These are phyloP conservation scores for Sebastes minor DNA, from an alignment of 2,797 vertebrate species.

Conservation along the genomic window DNA sequence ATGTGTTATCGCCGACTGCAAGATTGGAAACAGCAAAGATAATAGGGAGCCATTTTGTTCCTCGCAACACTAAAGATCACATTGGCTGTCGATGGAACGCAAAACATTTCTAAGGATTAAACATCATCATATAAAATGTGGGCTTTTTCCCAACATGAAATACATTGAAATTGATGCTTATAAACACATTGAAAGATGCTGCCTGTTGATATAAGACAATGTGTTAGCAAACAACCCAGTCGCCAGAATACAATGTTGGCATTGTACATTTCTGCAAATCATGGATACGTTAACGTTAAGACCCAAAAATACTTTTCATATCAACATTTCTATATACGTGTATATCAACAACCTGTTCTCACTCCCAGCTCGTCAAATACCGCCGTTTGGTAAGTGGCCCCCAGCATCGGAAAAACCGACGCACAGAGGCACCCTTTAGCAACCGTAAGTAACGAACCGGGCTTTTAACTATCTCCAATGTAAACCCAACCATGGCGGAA, in stretches of 20 bases:
- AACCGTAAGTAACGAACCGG: too few relatives aligned
- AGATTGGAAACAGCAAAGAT: not conserved
- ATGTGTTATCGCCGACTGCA: not conserved
- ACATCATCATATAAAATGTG: not conserved
- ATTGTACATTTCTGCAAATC: not conserved
- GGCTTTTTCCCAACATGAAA: not conserved
- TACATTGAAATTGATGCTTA: not conserved
- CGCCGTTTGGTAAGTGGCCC: too few relatives aligned
- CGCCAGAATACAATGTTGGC: not conserved
- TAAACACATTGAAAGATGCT: not conserved
- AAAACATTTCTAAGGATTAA: not conserved
- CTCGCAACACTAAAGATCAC: not conserved
- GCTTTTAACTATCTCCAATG: too few relatives aligned
- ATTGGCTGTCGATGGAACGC: not conserved
- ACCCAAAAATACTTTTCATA: not conserved
- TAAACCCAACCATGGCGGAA: too few relatives aligned
- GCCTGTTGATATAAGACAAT: not conserved
- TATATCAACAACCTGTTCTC: not conserved
- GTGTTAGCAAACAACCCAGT: not conserved
- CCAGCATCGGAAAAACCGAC: too few relatives aligned
- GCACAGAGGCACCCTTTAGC: too few relatives aligned
- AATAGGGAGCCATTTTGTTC: not conserved
- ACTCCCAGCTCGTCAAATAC: too few relatives aligned
- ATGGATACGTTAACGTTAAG: not conserved
- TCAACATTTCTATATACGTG: not conserved